Conservation (phyloP, 1,140 invertebrate genomes). For the Linepithema humile region DNA sequence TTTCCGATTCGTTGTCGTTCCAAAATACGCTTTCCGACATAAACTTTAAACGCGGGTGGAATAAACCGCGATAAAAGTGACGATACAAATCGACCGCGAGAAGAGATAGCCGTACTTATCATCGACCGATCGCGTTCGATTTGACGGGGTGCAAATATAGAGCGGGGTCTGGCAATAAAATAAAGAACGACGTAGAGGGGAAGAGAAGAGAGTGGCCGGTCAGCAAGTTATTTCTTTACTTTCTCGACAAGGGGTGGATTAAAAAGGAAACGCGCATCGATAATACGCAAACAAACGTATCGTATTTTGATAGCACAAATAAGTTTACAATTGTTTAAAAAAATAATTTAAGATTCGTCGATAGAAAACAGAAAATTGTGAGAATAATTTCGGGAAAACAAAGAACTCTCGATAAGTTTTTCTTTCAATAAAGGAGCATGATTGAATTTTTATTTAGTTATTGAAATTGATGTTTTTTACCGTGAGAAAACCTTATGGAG, state of each 20-base stretch:
- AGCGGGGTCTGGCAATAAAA: neutral
- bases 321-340: neutral
- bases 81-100: neutral
- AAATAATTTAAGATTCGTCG: neutral
- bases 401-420: neutral
- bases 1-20: neutral
- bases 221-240: neutral
- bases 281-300: neutral
- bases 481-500: no score
- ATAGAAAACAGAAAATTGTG: neutral
- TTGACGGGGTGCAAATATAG: neutral
- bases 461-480: neutral
- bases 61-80: neutral
- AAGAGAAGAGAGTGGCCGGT: neutral
- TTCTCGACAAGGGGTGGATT: neutral
- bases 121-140: neutral
- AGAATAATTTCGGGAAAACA: neutral
- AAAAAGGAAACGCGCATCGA: slow-evolving; percentile 8
- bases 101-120: neutral
- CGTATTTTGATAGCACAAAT: neutral
- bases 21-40: neutral
- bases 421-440: no score
- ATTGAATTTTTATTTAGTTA: neutral
- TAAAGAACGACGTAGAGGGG: neutral
- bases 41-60: neutral